These are phyloP conservation scores for Lepidocyrtinus sp. DNA, from an alignment of 2,888 invertebrate genomes.

Conservation along the genomic window DNA sequence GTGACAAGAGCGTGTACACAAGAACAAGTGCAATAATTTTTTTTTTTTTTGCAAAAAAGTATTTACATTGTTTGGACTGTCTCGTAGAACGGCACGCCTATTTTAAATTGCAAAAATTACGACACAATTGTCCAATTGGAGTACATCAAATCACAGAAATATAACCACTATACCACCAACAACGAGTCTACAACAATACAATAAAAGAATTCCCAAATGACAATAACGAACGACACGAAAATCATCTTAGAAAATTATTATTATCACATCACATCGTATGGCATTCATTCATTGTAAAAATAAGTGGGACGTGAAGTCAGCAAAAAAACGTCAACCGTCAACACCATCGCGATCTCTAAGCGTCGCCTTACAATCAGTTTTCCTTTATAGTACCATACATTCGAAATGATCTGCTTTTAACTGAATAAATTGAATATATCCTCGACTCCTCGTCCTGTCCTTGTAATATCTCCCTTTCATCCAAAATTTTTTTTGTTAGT, in stretches of 20 bases:
- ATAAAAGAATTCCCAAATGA: not conserved
- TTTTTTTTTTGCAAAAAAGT: not conserved
- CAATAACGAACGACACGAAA: not conserved
- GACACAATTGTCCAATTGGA: constrained; percentile 37
- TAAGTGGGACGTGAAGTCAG: constrained; percentile 17
- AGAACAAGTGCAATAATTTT: not conserved
- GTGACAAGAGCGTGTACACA: not conserved
- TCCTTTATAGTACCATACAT: not conserved
- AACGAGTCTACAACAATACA: not conserved
- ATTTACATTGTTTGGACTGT: not conserved
- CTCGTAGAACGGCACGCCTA: constrained; percentile 34
- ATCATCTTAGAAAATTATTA: not conserved
- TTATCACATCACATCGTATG: constrained; percentile 28
- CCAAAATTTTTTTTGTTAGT: too few relatives aligned
- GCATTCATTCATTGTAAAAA: not conserved
- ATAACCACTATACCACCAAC: constrained; percentile 14
- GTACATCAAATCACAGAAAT: constrained; percentile 23
- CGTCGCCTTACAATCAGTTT: too few relatives aligned
- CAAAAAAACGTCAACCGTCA: not conserved
- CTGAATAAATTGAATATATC: not conserved
- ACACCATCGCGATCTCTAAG: not conserved
- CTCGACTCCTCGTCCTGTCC: not conserved
- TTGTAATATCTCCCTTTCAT: too few relatives aligned
- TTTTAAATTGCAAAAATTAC: constrained; percentile 48
- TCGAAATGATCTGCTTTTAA: not conserved